Base-by-base conservation (phyloP, 2,888 invertebrate genomes). In the Torymus auratus region DNA sequence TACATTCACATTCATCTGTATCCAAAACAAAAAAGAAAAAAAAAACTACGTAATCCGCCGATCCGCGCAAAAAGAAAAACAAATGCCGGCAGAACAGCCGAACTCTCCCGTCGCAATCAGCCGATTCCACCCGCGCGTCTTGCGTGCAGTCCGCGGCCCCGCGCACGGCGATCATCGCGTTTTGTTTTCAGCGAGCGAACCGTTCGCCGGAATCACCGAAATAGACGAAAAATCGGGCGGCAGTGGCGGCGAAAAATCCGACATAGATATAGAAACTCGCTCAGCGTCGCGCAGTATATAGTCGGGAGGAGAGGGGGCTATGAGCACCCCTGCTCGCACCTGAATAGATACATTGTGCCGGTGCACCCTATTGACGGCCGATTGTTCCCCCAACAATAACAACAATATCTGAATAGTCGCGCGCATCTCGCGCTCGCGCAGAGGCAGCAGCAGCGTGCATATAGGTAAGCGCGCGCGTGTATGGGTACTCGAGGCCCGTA, bases 341-440 rank as follows among this genome's bases (percentile, higher is more conserved):
- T 90, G 89, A 90, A 90, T 90, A 89, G 90, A 90, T 89, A 90
- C 90, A 90, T 90, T 90, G 89, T 90, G 87, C 87, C 86, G 86
- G 87, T 88, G 89, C 89, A 87, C 88, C 88, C 90, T 90, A 90
- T 90, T 90, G 90, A 90, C 88, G 90, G 89, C 86, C 89, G 89
- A 90, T 90, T 90, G 90, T 90, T 90, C 90, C 86, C 87, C 88
- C 86, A 90, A 90, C 90, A 90, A 90, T 90, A 90, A 90, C 90
- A 90, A 90, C 90, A 90, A 90, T 90, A 90, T 90, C 89, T 89
- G 89, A 90, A 90, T 90, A 88, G 89, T 89, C 86, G 86, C 86
- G 52, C 7, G 88, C 88, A 89, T 89, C 89, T 89, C 89, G 87
- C 88, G 85, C 87, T 2, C 20, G 83, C 83, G 84, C 28, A 4